Base-by-base conservation (phyloP, 2,888 invertebrate genomes). In the Orthosia incerta region DNA sequence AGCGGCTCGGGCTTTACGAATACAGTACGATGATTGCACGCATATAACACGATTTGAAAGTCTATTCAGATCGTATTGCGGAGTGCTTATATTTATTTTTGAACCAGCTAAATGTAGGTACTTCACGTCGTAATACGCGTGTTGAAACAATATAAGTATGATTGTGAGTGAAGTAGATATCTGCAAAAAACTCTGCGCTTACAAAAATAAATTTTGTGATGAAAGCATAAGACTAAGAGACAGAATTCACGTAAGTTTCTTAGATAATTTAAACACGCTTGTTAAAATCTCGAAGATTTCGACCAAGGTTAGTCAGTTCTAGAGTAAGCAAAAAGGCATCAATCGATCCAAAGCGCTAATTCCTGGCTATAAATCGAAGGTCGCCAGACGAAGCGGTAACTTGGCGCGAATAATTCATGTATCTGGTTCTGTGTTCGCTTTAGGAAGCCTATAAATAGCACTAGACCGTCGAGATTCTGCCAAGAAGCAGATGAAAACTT, bases 341-440 rank as follows among this genome's bases (percentile, higher is more conserved):
- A 68, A 76, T 65, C 64, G 76, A 81, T 72, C 53, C 26, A 53
- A 61, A 50, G 13, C 65, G 60, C 72, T 76, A 76, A 80, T 79
- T 67, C 39, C 31, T 64, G 45, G 51, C 45, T 71, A 39, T 68
- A 76, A 56, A 65, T 57, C 26, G 57, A 62, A 81, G 62, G 71
- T 75, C 74, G 65, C 56, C 63, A 70, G 78, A 51, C 73, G 20
- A 66, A 18, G 50, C 72, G 12, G 51, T 72, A 68, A 65, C 76
- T 76, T 66, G 20, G 50, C 3, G 4, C 57, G 72, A 79, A 79
- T 80, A 80, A 77, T 77, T 80, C 68, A 80, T 81, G 62, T 57
- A 73, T 72, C 77, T 55, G 50, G 46, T 50, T 39, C 53, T 70
- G 81, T 59, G 68, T 64, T 72, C 71, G 64, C 71, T 71, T 63